phyloP scores from a whole-genome alignment of 2,888 invertebrate species.

The Ferdinandea cuprea region DNA sequence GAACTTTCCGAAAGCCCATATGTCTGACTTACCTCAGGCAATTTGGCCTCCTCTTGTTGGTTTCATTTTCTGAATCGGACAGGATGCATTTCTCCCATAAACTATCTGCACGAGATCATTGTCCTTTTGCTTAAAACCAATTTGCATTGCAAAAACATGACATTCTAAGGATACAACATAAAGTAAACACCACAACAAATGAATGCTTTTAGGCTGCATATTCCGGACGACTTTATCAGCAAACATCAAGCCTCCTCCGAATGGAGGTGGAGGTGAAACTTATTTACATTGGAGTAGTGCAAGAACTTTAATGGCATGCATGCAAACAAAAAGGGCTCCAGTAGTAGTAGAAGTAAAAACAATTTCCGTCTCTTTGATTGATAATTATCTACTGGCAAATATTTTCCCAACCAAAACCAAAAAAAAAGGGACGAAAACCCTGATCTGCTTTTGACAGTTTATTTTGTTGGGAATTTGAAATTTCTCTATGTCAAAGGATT shows the following conservation, averaged over 20 bases:
- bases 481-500: constrained; percentile 55
- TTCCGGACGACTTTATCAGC: constrained; percentile 25
- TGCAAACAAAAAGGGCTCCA: constrained; percentile 25
- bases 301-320: constrained; percentile 34
- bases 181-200: constrained; percentile 48
- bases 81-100: constrained; percentile 16
- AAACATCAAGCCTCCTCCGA: constrained; percentile 11
- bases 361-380: constrained; percentile 65
- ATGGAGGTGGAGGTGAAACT: background rate
- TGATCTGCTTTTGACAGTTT: constrained; percentile 55
- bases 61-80: background rate
- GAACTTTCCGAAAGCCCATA: no score
- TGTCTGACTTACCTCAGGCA: no score
- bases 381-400: constrained; percentile 68
- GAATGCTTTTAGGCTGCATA: constrained; percentile 40
- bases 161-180: constrained; percentile 11
- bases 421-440: constrained; percentile 21
- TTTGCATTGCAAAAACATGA: constrained; percentile 52
- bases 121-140: constrained; percentile 51
- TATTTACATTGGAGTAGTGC: constrained; percentile 40
- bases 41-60: no score
- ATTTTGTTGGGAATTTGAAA: constrained; percentile 41
- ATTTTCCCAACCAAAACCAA: constrained; percentile 28
- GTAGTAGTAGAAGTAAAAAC: constrained; percentile 18
- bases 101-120: constrained; percentile 9